These are phyloP conservation scores for Zapornia atra DNA, from an alignment of 2,113 vertebrate species.

Conservation along the genomic window DNA sequence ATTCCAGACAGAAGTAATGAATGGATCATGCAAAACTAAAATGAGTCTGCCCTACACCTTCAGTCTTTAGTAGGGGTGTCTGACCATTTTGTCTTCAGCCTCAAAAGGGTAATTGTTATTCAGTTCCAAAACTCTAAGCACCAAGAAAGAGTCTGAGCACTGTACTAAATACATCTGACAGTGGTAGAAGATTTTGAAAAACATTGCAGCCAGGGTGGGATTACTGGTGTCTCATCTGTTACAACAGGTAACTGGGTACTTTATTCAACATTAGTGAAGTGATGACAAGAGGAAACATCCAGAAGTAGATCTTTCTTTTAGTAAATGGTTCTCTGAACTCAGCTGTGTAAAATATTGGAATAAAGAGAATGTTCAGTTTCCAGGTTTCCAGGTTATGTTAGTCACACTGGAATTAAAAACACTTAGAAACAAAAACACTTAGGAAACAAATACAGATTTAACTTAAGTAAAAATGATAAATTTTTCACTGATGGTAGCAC, in stretches of 20 bases:
- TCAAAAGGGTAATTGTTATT: not conserved
- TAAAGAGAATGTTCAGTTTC: not conserved
- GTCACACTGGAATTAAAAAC: constrained; percentile 8
- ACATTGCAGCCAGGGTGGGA: not conserved
- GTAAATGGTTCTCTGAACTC: not conserved
- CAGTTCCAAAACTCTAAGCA: not conserved
- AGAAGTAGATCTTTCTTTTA: not conserved
- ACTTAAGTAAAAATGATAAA: not conserved
- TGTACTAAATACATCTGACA: not conserved
- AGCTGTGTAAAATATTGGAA: not conserved
- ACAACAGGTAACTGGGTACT: constrained; percentile 13
- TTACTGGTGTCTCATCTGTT: not conserved
- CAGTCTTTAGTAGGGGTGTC: not conserved
- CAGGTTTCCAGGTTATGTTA: constrained; percentile 48
- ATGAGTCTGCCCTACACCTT: not conserved
- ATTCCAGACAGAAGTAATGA: not conserved
- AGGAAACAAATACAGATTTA: not conserved
- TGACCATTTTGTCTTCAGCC: not conserved
- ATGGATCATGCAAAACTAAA: not conserved
- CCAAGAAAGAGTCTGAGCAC: not conserved
- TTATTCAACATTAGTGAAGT: not conserved
- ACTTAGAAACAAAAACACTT: not conserved
- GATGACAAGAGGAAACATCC: not conserved
- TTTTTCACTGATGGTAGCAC: not conserved
- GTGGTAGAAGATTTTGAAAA: not conserved